These are phyloP conservation scores for Menidia beryllina DNA, from an alignment of 2,113 vertebrate genomes.

Conservation along the genomic window DNA sequence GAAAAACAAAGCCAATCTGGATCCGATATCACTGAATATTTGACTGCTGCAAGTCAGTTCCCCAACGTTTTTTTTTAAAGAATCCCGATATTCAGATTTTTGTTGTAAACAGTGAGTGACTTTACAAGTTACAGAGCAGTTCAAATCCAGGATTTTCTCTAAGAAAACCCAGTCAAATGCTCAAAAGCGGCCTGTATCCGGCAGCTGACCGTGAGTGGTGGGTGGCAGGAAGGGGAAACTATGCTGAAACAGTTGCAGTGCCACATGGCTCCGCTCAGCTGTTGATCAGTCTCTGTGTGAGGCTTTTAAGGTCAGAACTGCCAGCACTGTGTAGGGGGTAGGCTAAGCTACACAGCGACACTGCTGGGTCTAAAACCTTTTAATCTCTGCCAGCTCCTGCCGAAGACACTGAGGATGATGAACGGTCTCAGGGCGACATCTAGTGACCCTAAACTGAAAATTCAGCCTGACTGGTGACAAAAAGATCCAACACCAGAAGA, in stretches of 20 bases:
- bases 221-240: conserved; percentile 35
- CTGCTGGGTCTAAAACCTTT: conserved; percentile 43
- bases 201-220: conserved; percentile 2
- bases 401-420: conserved; percentile 16
- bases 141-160: conserved; percentile 37
- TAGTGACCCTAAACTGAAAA: conserved; percentile 26
- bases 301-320: conserved; percentile 51
- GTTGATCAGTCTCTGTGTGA: conserved; percentile 56
- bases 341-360: conserved; percentile 60
- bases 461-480: not conserved
- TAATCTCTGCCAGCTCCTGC: conserved; percentile 70
- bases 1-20: conserved; percentile 25
- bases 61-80: conserved; percentile 1
- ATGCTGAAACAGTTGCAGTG: conserved; percentile 48
- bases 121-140: conserved; percentile 22
- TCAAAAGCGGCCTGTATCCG: not conserved
- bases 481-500: not conserved
- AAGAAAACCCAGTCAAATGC: too few relatives aligned
- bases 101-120: conserved; percentile 9
- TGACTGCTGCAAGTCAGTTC: conserved; percentile 43
- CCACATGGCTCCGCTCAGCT: conserved; percentile 59
- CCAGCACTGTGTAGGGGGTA: conserved; percentile 33
- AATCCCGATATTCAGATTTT: too few relatives aligned
- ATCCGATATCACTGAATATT: conserved; percentile 23
- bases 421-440: conserved; percentile 59